Evolutionary conservation across 2,888 invertebrate species (phyloP).

Genomic region (Orthosia gothica): DNA sequence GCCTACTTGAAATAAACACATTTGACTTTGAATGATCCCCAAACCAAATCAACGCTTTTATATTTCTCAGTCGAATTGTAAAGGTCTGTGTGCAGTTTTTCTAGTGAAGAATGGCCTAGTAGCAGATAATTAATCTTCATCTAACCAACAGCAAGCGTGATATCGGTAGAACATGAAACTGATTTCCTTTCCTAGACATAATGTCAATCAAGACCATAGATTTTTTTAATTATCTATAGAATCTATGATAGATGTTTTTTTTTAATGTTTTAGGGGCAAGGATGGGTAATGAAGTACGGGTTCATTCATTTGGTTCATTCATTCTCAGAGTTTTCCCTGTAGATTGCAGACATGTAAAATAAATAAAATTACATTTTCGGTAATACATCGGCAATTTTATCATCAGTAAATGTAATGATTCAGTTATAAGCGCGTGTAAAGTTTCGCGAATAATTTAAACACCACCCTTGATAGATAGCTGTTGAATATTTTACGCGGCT

Average conservation of each 20-base stretch:
- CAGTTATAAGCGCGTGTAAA: conserved; percentile 44
- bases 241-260: not conserved
- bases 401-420: conserved; percentile 37
- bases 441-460: conserved; percentile 54
- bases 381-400: conserved; percentile 17
- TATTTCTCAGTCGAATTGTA: not conserved
- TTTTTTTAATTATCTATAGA: not conserved
- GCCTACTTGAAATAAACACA: too few relatives aligned
- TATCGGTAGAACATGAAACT: conserved; percentile 6
- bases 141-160: not conserved
- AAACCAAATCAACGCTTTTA: not conserved
- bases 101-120: not conserved
- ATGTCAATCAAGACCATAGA: conserved; percentile 6
- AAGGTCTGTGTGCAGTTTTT: conserved; percentile 12
- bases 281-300: not conserved
- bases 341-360: not conserved
- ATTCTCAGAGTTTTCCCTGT: not conserved
- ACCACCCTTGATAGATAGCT: conserved; percentile 45
- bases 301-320: not conserved
- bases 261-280: not conserved
- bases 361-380: conserved; percentile 16
- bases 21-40: not conserved
- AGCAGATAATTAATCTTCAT: conserved; percentile 30
- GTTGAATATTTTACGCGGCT: conserved; percentile 53
- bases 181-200: not conserved